phyloP scores from a whole-genome alignment of 2,113 vertebrate species.

The Falcunculus frontatus region DNA sequence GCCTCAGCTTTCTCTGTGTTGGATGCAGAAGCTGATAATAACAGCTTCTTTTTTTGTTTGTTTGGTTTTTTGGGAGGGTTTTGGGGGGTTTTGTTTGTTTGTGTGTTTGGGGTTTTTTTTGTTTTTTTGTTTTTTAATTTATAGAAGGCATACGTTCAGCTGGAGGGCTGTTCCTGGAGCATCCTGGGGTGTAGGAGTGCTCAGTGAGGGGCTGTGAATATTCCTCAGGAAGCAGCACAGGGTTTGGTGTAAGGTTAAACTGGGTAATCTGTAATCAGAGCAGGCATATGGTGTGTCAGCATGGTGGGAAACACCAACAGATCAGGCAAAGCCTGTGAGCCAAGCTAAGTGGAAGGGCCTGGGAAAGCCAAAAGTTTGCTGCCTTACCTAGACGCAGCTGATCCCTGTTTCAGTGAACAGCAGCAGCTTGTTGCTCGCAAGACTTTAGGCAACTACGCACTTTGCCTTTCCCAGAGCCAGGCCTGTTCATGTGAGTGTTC shows the following conservation, averaged over 20 bases:
- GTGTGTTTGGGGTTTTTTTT: background rate
- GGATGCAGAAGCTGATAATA: background rate
- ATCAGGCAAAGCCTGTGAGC: background rate
- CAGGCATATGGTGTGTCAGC: background rate
- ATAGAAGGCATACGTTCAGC: background rate
- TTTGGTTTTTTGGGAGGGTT: background rate
- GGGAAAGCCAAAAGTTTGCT: background rate
- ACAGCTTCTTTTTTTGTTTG: background rate
- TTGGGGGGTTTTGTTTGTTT: background rate
- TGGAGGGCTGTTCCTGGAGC: background rate
- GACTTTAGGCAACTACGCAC: background rate
- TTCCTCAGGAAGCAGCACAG: background rate
- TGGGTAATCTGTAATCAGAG: background rate
- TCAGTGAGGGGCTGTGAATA: background rate
- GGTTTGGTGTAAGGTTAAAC: background rate
- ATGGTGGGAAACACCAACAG: background rate
- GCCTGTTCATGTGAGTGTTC: background rate
- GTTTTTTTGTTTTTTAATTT: background rate
- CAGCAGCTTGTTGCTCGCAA: background rate
- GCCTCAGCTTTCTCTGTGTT: background rate
- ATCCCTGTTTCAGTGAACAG: background rate
- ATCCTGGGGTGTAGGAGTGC: background rate
- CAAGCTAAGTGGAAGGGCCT: background rate
- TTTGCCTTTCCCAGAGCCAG: background rate
- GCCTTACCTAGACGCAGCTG: background rate